These are phyloP conservation scores for Tinea trinotella DNA, from an alignment of 2,888 invertebrate species.

Conservation along the genomic window DNA sequence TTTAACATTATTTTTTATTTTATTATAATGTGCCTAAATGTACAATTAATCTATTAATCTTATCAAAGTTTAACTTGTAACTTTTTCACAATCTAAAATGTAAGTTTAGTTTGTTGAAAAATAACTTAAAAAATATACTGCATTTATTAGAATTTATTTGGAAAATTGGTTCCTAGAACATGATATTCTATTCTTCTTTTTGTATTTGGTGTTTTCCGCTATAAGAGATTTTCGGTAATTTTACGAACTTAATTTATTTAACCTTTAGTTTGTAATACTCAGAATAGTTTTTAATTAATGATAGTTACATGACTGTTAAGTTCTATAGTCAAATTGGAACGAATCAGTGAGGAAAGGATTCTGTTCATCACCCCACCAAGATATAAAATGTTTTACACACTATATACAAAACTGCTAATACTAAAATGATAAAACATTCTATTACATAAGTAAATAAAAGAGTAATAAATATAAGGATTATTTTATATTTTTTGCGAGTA, in stretches of 20 bases:
- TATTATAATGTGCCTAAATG: constrained; percentile 15
- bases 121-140: constrained; percentile 40
- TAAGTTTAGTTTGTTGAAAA: constrained; percentile 45
- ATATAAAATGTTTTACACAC: neutral
- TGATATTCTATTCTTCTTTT: neutral
- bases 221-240: neutral
- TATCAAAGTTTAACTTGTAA: neutral
- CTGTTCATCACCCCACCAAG: neutral
- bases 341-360: neutral
- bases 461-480: no score
- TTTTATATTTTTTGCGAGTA: no score
- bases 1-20: constrained; percentile 2
- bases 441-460: neutral
- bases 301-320: neutral
- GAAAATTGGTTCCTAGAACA: constrained; percentile 18
- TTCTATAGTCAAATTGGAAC: constrained; percentile 6
- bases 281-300: constrained; percentile 2
- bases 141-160: constrained; percentile 29
- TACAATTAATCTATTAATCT: constrained; percentile 1
- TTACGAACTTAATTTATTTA: constrained; percentile 10
- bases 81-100: constrained; percentile 47
- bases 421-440: neutral
- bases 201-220: neutral
- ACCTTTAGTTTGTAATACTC: constrained; percentile 8
- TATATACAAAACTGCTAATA: no score